Percentiles rank a stretch among this genome's conserved stretches.
phyloP scores from a whole-genome alignment of 2,888 invertebrate genomes.

The Acleris literana region DNA sequence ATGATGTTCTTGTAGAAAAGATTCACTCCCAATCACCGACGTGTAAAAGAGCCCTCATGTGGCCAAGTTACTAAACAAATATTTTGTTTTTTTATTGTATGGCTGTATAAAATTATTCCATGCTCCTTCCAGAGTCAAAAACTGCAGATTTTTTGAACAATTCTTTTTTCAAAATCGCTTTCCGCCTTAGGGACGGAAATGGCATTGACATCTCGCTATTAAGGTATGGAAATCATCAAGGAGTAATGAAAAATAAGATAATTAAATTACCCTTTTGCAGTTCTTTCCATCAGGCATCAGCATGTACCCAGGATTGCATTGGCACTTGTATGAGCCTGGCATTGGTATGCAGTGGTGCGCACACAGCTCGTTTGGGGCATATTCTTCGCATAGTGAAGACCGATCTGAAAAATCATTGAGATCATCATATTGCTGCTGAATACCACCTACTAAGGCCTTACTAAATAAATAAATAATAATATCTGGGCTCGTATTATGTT shows the following conservation, averaged over 20 bases:
- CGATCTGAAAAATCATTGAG: conserved; percentile 49
- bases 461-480: too few species aligned
- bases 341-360: conserved; percentile 91
- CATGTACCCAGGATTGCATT: conserved; percentile 87
- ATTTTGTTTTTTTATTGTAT: too few species aligned
- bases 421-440: too few species aligned
- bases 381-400: conserved; percentile 69
- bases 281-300: conserved; percentile 88
- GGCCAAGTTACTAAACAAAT: too few species aligned
- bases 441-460: background rate
- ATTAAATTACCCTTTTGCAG: conserved; percentile 81
- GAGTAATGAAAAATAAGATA: background rate
- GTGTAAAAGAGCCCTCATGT: too few species aligned
- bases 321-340: conserved; percentile 87
- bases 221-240: too few species aligned
- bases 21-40: too few species aligned
- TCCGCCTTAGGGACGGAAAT: too few species aligned
- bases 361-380: conserved; percentile 85
- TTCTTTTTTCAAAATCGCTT: too few species aligned
- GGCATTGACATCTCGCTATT: background rate
- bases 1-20: too few species aligned
- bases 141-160: background rate
- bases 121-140: background rate
- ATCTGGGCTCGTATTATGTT: too few species aligned
- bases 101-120: too few species aligned